These are phyloP conservation scores for Heliornis fulica DNA, from an alignment of 2,113 vertebrate species.

Conservation along the genomic window DNA sequence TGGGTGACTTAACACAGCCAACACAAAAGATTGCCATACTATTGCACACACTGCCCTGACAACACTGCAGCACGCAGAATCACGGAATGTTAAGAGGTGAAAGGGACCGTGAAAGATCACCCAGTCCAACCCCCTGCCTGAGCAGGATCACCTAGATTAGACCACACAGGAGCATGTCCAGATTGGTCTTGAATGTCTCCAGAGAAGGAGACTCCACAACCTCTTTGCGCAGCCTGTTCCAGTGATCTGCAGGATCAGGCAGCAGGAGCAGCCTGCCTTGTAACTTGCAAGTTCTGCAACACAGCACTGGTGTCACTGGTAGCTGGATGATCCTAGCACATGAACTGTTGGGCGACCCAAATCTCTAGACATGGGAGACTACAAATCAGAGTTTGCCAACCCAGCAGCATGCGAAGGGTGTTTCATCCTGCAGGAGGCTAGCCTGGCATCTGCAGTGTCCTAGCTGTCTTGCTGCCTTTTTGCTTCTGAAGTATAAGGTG, in stretches of 20 bases:
- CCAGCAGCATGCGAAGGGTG: fast-evolving
- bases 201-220: too few species aligned
- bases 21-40: background rate
- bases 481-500: background rate
- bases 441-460: background rate
- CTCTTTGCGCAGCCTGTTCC: too few species aligned
- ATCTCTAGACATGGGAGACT: background rate
- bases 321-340: background rate
- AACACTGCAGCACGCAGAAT: too few species aligned
- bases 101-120: too few species aligned
- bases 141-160: too few species aligned
- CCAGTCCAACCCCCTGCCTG: too few species aligned
- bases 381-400: background rate
- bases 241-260: too few species aligned
- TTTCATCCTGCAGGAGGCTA: background rate
- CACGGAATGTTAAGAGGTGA: too few species aligned
- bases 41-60: background rate
- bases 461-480: background rate
- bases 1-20: background rate
- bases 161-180: too few species aligned
- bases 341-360: background rate
- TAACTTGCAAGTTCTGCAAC: background rate
- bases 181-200: too few species aligned
- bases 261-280: background rate
- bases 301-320: fast-evolving